A percentile compares a stretch with the other conserved stretches of the same genome.
Evolutionary conservation across 2,113 vertebrate species (phyloP).

Genomic region (Etheostoma cragini): DNA sequence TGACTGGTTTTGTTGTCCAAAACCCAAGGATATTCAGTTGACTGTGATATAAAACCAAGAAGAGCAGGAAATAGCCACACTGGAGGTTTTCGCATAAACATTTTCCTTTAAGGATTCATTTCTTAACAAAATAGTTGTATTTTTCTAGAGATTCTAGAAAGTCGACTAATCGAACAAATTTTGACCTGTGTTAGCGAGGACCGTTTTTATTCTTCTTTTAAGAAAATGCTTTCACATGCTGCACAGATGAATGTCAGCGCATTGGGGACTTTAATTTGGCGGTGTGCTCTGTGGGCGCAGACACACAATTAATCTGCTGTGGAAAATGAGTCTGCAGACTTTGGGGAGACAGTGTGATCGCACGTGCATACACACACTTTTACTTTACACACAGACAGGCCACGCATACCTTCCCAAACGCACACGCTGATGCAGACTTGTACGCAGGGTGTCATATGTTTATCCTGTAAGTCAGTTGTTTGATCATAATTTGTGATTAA

Average conservation of each 20-base stretch:
- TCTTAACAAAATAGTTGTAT: too few species aligned
- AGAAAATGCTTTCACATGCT: conserved; percentile 53
- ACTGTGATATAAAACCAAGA: too few species aligned
- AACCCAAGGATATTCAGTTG: too few species aligned
- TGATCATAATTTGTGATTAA: conserved; percentile 76
- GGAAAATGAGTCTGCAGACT: conserved; percentile 69
- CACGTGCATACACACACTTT: background rate
- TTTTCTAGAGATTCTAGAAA: too few species aligned
- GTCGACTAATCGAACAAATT: too few species aligned
- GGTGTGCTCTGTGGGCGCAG: conserved; percentile 41
- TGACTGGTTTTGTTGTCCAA: too few species aligned
- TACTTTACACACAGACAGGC: background rate
- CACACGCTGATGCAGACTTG: conserved; percentile 37
- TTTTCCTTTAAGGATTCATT: too few species aligned
- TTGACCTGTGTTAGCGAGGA: too few species aligned
- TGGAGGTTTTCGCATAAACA: too few species aligned
- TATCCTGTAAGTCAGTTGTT: conserved; percentile 72
- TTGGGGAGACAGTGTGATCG: conserved; percentile 50
- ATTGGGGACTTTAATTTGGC: conserved; percentile 67
- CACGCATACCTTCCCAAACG: conserved; percentile 36
- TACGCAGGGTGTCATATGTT: conserved; percentile 63
- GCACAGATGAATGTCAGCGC: conserved; percentile 30
- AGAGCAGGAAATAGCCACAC: too few species aligned
- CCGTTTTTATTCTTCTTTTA: background rate
- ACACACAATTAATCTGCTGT: conserved; percentile 68